Percentiles rank a stretch among this genome's conserved stretches.
phyloP scores from a whole-genome alignment of 2,888 invertebrate species.

The Melinaea marsaeus region DNA sequence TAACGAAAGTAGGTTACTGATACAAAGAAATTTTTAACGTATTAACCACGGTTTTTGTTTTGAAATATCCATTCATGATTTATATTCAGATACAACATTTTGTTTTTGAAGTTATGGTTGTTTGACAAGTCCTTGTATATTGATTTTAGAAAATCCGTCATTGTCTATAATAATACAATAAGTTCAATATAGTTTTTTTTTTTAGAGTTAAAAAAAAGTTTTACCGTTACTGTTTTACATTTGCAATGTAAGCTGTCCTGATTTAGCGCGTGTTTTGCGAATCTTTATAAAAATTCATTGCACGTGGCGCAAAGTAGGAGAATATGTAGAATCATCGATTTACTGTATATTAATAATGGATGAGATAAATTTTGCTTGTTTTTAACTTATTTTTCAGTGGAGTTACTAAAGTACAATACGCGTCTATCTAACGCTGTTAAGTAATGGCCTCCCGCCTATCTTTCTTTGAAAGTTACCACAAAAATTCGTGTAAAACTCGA shows the following conservation, averaged over 20 bases:
- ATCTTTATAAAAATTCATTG: background rate
- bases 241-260: conserved; percentile 1
- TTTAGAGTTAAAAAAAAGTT: no score
- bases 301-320: background rate
- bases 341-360: no score
- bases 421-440: background rate
- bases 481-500: conserved; percentile 17
- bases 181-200: no score
- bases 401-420: no score
- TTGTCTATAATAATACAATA: background rate
- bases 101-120: background rate
- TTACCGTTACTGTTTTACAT: background rate
- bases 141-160: background rate
- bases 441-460: background rate
- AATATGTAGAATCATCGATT: no score
- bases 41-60: background rate
- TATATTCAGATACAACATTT: background rate
- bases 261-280: background rate
- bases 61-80: background rate
- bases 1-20: conserved; percentile 52
- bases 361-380: no score
- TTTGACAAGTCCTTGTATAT: background rate
- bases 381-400: no score
- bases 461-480: conserved; percentile 16
- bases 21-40: conserved; percentile 28